Conservation (phyloP, 1,140 invertebrate genomes). For the Oryctes rhinoceros region DNA sequence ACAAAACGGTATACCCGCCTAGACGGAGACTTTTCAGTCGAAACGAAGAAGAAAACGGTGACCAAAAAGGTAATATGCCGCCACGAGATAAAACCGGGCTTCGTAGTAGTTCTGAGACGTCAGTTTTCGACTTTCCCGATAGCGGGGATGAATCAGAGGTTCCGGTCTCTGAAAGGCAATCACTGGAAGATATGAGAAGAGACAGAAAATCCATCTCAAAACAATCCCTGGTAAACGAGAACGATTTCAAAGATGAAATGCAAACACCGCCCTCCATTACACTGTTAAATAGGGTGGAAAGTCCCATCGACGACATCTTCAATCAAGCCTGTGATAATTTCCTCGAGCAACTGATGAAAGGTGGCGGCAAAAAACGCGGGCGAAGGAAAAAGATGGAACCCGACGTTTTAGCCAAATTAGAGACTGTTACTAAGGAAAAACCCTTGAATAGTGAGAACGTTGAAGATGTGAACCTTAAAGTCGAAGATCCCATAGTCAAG, state of each 20-base stretch:
- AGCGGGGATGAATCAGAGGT: conserved; percentile 69
- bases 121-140: conserved; percentile 71
- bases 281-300: conserved; percentile 52
- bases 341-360: conserved; percentile 72
- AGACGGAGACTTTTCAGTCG: conserved; percentile 64
- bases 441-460: conserved; percentile 45
- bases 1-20: conserved; percentile 60
- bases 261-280: too few relatives aligned
- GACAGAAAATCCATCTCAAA: conserved; percentile 65
- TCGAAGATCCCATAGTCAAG: conserved; percentile 50
- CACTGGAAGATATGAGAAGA: conserved; percentile 66
- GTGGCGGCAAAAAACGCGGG: conserved; percentile 66
- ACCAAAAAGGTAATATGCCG: conserved; percentile 50
- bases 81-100: conserved; percentile 63
- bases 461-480: conserved; percentile 48
- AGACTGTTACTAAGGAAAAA: conserved; percentile 53
- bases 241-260: conserved; percentile 27
- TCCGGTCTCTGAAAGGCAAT: conserved; percentile 67
- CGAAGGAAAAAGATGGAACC: conserved; percentile 63
- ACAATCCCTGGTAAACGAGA: conserved; percentile 41
- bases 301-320: conserved; percentile 61
- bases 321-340: conserved; percentile 74
- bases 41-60: conserved; percentile 61
- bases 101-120: conserved; percentile 70
- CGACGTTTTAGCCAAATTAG: conserved; percentile 52